Percentiles rank a stretch among this genome's conserved stretches.
These are phyloP conservation scores for Asteroscopus sphinx DNA, from an alignment of 2,888 invertebrate genomes.

Conservation along the genomic window DNA sequence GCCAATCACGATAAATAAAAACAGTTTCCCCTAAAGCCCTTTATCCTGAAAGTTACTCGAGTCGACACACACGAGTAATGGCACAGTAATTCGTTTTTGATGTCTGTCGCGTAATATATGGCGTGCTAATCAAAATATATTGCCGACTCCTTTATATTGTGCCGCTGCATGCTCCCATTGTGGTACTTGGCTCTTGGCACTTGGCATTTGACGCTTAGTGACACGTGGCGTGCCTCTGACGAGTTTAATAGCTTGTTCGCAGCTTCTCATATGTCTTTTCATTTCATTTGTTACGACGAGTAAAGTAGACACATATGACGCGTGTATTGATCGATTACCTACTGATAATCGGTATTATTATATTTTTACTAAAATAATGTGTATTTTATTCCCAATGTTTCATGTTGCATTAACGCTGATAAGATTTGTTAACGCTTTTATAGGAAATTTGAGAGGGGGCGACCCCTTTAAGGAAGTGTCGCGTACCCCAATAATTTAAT, in stretches of 20 bases:
- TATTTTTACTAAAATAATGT: conserved; percentile 1
- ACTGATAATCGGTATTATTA: not conserved
- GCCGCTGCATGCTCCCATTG: conserved; percentile 63
- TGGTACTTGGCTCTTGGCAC: conserved; percentile 56
- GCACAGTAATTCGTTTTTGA: conserved; percentile 78
- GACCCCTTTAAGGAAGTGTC: conserved; percentile 37
- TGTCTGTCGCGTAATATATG: conserved; percentile 71
- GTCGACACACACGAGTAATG: conserved; percentile 69
- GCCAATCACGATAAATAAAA: conserved; percentile 61
- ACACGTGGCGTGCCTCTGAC: conserved; percentile 56
- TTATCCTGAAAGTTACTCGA: conserved; percentile 67
- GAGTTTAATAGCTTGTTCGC: conserved; percentile 56
- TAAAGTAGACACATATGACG: conserved; percentile 27
- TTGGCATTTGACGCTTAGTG: conserved; percentile 55
- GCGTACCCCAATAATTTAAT: conserved; percentile 47
- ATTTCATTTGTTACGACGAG: conserved; percentile 36
- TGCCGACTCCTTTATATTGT: conserved; percentile 69
- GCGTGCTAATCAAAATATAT: conserved; percentile 80
- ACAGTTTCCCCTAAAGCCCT: conserved; percentile 59
- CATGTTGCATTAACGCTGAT: conserved; percentile 31
- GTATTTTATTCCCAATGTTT: conserved; percentile 2
- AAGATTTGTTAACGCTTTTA: conserved; percentile 39
- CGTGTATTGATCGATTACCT: conserved; percentile 18
- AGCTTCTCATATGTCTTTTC: conserved; percentile 51
- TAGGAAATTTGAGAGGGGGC: conserved; percentile 29